Conservation (phyloP, 2,797 vertebrate genomes). For the Tauraco hartlaubi region DNA sequence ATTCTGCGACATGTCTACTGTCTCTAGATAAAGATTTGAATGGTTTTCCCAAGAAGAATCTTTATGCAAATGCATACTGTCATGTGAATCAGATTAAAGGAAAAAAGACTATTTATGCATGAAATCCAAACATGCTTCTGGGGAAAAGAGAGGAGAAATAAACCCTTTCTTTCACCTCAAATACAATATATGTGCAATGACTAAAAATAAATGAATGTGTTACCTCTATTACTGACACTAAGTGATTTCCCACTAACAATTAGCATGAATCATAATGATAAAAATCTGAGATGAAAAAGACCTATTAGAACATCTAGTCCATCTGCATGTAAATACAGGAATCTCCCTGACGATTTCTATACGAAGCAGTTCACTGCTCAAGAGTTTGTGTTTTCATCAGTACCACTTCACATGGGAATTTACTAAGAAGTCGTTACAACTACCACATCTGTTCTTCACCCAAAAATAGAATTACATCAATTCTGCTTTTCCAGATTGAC, state of each 20-base stretch:
- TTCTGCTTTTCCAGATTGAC: not conserved
- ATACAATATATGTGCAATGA: conserved; percentile 13
- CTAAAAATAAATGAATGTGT: conserved; percentile 36
- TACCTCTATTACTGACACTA: conserved; percentile 49
- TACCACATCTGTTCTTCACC: not conserved
- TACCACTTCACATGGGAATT: not conserved
- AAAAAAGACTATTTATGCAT: conserved; percentile 69
- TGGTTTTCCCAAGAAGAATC: conserved; percentile 53
- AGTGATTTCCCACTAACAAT: conserved; percentile 72
- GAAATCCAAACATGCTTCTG: conserved; percentile 71
- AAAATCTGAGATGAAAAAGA: conserved; percentile 52
- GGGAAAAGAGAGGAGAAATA: conserved; percentile 48
- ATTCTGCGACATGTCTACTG: conserved; percentile 1
- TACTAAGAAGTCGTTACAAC: not conserved
- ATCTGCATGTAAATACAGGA: not conserved
- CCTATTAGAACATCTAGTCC: conserved; percentile 23
- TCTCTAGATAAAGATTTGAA: conserved; percentile 44
- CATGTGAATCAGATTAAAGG: conserved; percentile 68
- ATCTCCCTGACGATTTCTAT: not conserved
- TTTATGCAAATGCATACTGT: conserved; percentile 59
- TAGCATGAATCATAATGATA: conserved; percentile 56
- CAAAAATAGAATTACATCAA: not conserved
- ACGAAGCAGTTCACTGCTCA: not conserved
- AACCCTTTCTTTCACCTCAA: conserved; percentile 51
- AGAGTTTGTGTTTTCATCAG: not conserved